Evolutionary conservation across 2,888 invertebrate species (phyloP).

Genomic region (Myathropa florea): DNA sequence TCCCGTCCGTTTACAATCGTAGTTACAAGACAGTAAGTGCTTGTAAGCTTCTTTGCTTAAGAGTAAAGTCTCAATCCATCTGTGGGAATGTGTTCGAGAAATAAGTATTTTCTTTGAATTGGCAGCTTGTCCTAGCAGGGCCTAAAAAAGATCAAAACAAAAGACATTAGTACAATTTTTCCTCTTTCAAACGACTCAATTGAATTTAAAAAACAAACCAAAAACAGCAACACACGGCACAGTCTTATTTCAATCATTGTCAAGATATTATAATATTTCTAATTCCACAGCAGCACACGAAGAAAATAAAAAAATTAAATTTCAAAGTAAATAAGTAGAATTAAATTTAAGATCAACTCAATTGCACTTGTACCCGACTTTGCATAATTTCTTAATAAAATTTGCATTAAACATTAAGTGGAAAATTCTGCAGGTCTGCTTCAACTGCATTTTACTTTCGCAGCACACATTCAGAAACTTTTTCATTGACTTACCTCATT

Average conservation of each 20-base stretch:
- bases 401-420: conserved; percentile 1
- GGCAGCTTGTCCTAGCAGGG: neutral
- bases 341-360: conserved; percentile 19
- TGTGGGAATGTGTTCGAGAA: neutral
- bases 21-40: too few species aligned
- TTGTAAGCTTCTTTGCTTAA: too few species aligned
- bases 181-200: neutral
- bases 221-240: neutral
- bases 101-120: neutral
- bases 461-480: neutral
- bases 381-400: conserved; percentile 34
- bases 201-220: neutral
- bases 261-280: neutral
- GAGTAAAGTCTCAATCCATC: neutral
- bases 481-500: neutral
- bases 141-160: neutral
- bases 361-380: conserved; percentile 22
- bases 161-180: neutral
- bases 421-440: neutral
- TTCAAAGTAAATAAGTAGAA: neutral
- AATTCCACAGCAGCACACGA: neutral
- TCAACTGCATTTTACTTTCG: neutral
- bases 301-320: neutral
- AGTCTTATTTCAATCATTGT: neutral
- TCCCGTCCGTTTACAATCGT: neutral